A percentile compares a stretch with the other conserved stretches of the same genome.
These are phyloP conservation scores for Luperina nickerlii DNA, from an alignment of 2,888 invertebrate genomes.

Conservation along the genomic window DNA sequence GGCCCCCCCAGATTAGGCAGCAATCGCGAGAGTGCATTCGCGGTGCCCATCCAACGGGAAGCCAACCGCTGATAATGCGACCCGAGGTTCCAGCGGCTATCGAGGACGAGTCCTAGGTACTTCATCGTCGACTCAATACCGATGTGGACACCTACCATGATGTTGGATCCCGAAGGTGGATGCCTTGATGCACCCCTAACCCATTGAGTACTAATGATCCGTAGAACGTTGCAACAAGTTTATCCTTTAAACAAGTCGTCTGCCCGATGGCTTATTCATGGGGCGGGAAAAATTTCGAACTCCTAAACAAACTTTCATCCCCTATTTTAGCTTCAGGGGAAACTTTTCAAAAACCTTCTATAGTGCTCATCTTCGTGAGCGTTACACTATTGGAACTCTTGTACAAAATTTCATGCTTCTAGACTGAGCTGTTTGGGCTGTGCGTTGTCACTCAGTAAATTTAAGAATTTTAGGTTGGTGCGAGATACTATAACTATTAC, in stretches of 20 bases:
- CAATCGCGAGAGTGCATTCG: too few relatives aligned
- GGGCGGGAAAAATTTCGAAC: background rate
- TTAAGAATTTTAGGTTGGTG: background rate
- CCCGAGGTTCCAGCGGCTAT: too few relatives aligned
- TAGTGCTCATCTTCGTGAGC: background rate
- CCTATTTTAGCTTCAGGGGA: too few relatives aligned
- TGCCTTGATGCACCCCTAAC: background rate
- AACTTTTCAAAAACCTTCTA: background rate
- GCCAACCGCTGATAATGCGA: too few relatives aligned
- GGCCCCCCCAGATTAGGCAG: too few relatives aligned
- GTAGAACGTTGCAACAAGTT: background rate
- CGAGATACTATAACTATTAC: background rate
- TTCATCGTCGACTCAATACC: too few relatives aligned
- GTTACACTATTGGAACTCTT: background rate
- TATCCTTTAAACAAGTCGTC: background rate
- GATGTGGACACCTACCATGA: too few relatives aligned
- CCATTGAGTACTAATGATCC: background rate
- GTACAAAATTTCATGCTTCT: background rate
- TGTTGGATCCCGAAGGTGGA: too few relatives aligned
- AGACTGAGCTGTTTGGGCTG: too few relatives aligned
- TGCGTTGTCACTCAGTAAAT: background rate
- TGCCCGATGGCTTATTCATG: background rate
- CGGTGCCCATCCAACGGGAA: too few relatives aligned
- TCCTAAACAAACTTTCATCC: background rate
- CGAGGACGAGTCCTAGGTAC: too few relatives aligned